phyloP scores from a whole-genome alignment of 2,113 vertebrate genomes.

The Emberiza fucata region DNA sequence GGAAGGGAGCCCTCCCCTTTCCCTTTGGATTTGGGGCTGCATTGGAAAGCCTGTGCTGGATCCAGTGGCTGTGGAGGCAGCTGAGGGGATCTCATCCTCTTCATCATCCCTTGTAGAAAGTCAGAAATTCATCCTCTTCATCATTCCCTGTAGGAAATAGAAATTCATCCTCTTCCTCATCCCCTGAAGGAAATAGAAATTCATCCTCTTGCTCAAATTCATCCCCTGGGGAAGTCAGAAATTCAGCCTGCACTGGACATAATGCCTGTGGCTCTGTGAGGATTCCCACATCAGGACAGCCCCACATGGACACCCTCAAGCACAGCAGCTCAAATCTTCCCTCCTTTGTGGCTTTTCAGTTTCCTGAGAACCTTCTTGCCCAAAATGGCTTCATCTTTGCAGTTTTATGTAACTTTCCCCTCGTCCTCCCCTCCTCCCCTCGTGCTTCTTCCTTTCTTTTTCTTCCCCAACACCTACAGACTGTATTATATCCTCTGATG shows the following conservation, averaged over 20 bases:
- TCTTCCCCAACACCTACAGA: conserved; percentile 32
- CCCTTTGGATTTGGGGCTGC: background rate
- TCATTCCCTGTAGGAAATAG: background rate
- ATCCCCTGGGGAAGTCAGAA: background rate
- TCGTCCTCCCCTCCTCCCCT: background rate
- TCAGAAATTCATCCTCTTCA: background rate
- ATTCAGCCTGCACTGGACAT: accelerated
- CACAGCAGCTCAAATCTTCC: background rate
- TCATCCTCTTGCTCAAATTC: background rate
- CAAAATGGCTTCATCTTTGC: background rate
- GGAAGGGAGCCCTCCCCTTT: background rate
- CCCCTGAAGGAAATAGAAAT: background rate
- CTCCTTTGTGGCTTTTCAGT: background rate
- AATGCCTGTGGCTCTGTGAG: background rate
- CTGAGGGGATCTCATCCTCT: background rate
- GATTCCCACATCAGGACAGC: background rate
- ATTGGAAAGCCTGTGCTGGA: background rate
- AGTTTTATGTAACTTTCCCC: conserved; percentile 19
- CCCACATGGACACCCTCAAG: background rate
- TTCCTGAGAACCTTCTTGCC: background rate
- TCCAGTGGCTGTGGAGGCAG: background rate
- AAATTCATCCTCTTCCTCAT: background rate
- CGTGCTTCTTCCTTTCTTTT: background rate
- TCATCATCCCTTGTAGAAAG: accelerated
- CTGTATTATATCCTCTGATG: conserved; percentile 23